Evolutionary conservation across 2,888 invertebrate species (phyloP).

Genomic region (Zonitis immaculata): DNA sequence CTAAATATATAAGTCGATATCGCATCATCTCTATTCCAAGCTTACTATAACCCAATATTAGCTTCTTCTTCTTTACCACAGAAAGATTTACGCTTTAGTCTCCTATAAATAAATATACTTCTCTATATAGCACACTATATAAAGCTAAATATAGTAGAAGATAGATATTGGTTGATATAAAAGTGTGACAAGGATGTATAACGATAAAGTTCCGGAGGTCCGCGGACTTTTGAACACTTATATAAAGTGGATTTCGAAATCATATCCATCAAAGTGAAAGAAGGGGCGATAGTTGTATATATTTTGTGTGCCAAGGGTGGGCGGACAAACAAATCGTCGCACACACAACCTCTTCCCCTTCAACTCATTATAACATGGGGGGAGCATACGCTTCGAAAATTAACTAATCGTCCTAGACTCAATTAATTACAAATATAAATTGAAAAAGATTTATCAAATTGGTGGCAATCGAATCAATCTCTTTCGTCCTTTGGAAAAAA

Average conservation of each 20-base stretch:
- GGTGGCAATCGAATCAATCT: too few relatives aligned
- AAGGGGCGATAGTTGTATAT: background rate
- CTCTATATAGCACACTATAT: too few relatives aligned
- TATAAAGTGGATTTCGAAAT: constrained; percentile 47
- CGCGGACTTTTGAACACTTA: constrained; percentile 38
- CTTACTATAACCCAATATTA: constrained; percentile 17
- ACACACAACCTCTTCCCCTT: too few relatives aligned
- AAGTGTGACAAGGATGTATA: background rate
- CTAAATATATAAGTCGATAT: constrained; percentile 13
- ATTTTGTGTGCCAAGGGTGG: background rate
- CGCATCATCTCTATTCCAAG: constrained; percentile 28
- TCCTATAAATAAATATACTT: constrained; percentile 38
- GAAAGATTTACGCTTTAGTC: constrained; percentile 41
- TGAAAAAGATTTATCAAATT: background rate
- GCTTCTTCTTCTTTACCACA: constrained; percentile 38
- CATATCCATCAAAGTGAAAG: constrained; percentile 43
- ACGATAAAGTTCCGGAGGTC: constrained; percentile 20
- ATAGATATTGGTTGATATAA: background rate
- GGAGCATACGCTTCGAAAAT: background rate
- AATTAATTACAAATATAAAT: background rate
- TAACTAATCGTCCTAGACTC: background rate
- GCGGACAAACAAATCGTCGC: background rate
- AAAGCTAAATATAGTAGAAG: too few relatives aligned
- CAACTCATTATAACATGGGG: too few relatives aligned
- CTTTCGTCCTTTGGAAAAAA: too few relatives aligned